Conservation (phyloP, 2,797 vertebrate genomes). For the Pterois miles region DNA sequence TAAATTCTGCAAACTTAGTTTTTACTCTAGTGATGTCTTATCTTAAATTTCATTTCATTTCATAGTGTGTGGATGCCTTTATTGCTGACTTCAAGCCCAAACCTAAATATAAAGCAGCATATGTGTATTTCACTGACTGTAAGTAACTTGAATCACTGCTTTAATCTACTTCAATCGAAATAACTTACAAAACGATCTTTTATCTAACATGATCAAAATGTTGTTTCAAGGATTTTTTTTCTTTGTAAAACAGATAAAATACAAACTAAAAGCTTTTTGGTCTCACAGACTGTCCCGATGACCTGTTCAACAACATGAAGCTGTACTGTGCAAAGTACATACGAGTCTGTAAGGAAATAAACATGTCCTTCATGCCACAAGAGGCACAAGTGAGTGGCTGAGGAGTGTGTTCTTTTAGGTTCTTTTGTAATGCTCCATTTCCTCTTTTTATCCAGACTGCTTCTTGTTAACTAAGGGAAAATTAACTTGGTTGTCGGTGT, state of each 20-base stretch:
- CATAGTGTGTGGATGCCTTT: conserved; percentile 91
- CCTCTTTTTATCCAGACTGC: conserved; percentile 23
- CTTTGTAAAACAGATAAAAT: neutral
- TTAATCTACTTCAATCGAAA: neutral
- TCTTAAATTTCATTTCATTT: neutral
- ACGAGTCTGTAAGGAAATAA: conserved; percentile 94
- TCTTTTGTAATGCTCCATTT: conserved; percentile 26
- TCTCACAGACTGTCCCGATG: conserved; percentile 89
- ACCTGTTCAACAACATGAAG: conserved; percentile 93
- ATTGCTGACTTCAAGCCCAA: conserved; percentile 91
- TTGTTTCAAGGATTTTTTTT: neutral
- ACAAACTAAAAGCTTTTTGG: neutral
- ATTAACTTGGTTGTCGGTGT: neutral
- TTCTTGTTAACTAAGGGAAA: neutral
- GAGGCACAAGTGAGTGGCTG: conserved; percentile 89
- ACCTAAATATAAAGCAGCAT: conserved; percentile 94
- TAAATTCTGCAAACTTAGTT: neutral
- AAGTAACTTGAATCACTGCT: conserved; percentile 72
- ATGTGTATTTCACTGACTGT: conserved; percentile 98
- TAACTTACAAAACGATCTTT: neutral
- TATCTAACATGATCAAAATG: neutral
- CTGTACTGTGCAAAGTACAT: conserved; percentile 89
- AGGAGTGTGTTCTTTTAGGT: neutral
- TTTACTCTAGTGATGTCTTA: neutral
- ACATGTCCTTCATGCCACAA: conserved; percentile 92